A percentile compares a stretch with the other conserved stretches of the same genome.
Conservation (phyloP, 2,888 invertebrate genomes). For the Lydus trimaculatus region DNA sequence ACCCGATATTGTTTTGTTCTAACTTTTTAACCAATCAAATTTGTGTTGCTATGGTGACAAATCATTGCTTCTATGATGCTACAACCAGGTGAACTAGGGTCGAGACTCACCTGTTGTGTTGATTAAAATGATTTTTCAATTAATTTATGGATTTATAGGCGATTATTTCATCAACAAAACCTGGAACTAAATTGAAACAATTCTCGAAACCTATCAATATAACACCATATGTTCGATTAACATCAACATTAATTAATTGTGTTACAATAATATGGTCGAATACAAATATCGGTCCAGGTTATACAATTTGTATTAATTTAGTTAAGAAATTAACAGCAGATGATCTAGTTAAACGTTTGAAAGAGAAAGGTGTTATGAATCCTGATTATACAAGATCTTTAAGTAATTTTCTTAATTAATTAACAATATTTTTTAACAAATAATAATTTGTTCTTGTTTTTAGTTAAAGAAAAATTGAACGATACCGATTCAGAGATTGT, state of each 20-base stretch:
- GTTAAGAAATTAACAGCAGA: neutral
- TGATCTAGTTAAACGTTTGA: neutral
- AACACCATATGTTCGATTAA: neutral
- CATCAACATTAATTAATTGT: neutral
- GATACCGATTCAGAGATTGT: neutral
- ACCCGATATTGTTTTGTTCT: too few species aligned
- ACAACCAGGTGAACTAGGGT: too few species aligned
- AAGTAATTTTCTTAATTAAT: neutral
- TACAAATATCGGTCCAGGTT: neutral
- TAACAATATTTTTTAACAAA: neutral
- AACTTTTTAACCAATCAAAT: too few species aligned
- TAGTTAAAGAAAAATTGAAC: neutral
- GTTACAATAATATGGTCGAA: neutral
- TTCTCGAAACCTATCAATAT: neutral
- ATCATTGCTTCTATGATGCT: too few species aligned
- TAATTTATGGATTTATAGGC: neutral
- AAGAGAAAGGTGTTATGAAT: neutral
- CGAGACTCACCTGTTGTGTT: too few species aligned
- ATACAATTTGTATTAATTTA: neutral
- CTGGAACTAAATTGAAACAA: neutral
- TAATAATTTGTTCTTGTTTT: neutral
- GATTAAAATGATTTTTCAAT: neutral
- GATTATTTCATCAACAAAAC: neutral
- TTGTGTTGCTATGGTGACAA: too few species aligned
- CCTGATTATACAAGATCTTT: neutral